phyloP scores from a whole-genome alignment of 2,113 vertebrate species.

The Bostrychus sinensis region DNA sequence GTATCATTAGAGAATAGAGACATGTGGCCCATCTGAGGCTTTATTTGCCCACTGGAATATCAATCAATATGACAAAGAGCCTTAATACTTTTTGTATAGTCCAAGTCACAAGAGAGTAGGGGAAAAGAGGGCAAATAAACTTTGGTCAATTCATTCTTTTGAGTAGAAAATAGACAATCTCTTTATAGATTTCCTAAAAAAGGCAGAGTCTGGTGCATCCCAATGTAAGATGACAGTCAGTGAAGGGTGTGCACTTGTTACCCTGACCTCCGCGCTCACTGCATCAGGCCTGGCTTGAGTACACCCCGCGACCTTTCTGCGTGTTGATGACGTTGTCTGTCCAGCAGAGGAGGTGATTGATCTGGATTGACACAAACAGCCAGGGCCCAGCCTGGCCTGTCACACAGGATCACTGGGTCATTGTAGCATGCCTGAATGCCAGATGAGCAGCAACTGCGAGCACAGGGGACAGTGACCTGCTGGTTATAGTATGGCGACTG shows the following conservation, averaged over 20 bases:
- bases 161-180: slow-evolving; percentile 1
- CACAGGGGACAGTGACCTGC: slow-evolving; percentile 60
- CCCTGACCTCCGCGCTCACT: slow-evolving; percentile 59
- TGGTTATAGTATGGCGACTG: slow-evolving; percentile 28
- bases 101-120: slow-evolving; percentile 49
- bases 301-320: slow-evolving; percentile 67
- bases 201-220: slow-evolving; percentile 6
- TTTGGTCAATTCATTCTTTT: slow-evolving; percentile 7
- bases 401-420: slow-evolving; percentile 77
- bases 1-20: slow-evolving; percentile 75
- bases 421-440: slow-evolving; percentile 76
- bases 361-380: slow-evolving; percentile 80
- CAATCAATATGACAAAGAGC: slow-evolving; percentile 74
- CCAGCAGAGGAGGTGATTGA: slow-evolving; percentile 79
- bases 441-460: slow-evolving; percentile 70
- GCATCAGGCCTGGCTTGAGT: slow-evolving; percentile 61
- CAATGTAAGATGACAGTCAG: slow-evolving; percentile 35
- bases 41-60: slow-evolving; percentile 57
- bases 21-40: slow-evolving; percentile 49
- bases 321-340: slow-evolving; percentile 70
- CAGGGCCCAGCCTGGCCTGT: slow-evolving; percentile 72
- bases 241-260: slow-evolving; percentile 53
- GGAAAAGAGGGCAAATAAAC: slow-evolving; percentile 13
- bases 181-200: background rate
- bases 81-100: slow-evolving; percentile 50